Evolutionary conservation across 2,888 invertebrate genomes (phyloP).

Genomic region (Microdon myrmicae): DNA sequence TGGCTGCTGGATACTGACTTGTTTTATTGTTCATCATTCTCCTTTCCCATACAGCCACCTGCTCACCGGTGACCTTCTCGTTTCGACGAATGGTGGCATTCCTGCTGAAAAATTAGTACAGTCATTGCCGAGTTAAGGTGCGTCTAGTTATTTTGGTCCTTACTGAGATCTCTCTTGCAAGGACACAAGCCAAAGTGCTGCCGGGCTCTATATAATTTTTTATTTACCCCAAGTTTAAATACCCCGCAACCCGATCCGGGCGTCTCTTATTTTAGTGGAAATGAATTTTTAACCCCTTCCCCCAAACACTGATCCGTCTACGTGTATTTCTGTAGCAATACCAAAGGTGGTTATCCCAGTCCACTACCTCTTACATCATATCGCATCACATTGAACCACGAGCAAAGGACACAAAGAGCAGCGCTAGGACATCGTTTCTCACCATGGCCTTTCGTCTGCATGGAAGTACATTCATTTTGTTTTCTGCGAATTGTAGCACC

Average conservation of each 20-base stretch:
- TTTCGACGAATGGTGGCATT: constrained; percentile 30
- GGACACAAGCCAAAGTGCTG: constrained; percentile 17
- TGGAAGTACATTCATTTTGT: constrained; percentile 33
- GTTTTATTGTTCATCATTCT: constrained; percentile 38
- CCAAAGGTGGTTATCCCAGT: too few relatives aligned
- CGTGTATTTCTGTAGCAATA: too few relatives aligned
- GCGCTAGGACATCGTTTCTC: constrained; percentile 43
- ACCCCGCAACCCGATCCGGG: too few relatives aligned
- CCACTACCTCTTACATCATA: too few relatives aligned
- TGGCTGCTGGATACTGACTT: constrained; percentile 38
- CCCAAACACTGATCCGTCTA: constrained; percentile 8
- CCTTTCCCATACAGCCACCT: constrained; percentile 28
- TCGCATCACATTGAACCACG: too few relatives aligned
- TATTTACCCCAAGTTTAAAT: constrained; percentile 2
- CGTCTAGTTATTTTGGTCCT: not conserved
- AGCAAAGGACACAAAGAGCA: too few relatives aligned
- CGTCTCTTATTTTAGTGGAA: constrained; percentile 31
- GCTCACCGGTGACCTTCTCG: constrained; percentile 35
- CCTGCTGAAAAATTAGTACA: constrained; percentile 38
- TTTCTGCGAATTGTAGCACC: constrained; percentile 43
- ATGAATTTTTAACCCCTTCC: constrained; percentile 40
- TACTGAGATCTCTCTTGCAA: constrained; percentile 10
- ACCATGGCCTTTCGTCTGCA: constrained; percentile 30
- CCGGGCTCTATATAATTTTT: constrained; percentile 39
- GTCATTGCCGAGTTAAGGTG: constrained; percentile 32